Evolutionary conservation across 2,113 vertebrate genomes (phyloP).

Genomic region (Datnioides undecimradiatus): DNA sequence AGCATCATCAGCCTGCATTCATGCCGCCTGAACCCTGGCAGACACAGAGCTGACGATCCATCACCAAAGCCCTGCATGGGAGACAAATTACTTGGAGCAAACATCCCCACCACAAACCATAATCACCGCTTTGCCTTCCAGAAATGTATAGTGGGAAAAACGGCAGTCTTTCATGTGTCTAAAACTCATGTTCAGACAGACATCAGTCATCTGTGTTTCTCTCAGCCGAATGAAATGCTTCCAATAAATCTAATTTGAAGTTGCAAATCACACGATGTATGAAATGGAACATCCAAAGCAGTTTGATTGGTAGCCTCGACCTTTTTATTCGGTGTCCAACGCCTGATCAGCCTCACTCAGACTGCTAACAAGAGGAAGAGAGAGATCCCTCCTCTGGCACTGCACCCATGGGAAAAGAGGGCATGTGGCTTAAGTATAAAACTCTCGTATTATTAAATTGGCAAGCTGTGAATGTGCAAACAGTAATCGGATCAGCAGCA

Average conservation of each 20-base stretch:
- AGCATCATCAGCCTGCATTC: neutral
- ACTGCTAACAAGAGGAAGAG: slow-evolving; percentile 40
- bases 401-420: slow-evolving; percentile 73
- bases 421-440: slow-evolving; percentile 63
- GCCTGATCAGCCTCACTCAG: slow-evolving; percentile 3
- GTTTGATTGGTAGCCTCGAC: slow-evolving; percentile 3
- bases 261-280: slow-evolving; percentile 22
- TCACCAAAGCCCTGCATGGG: slow-evolving; percentile 53
- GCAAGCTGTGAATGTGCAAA: slow-evolving; percentile 67
- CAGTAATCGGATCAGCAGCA: slow-evolving; percentile 67
- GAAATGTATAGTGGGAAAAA: slow-evolving; percentile 72
- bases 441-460: slow-evolving; percentile 69
- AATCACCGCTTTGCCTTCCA: slow-evolving; percentile 70
- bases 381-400: slow-evolving; percentile 45
- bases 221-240: slow-evolving; percentile 23
- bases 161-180: slow-evolving; percentile 62
- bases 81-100: slow-evolving; percentile 71
- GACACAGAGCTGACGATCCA: slow-evolving; percentile 36
- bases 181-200: slow-evolving; percentile 61
- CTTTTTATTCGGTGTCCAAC: slow-evolving; percentile 29
- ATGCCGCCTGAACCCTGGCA: slow-evolving; percentile 32
- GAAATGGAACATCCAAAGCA: neutral
- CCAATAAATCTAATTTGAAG: slow-evolving; percentile 41
- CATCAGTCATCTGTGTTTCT: slow-evolving; percentile 33
- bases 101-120: slow-evolving; percentile 72